phyloP scores from a whole-genome alignment of 2,113 vertebrate genomes.

The Progne subis region DNA sequence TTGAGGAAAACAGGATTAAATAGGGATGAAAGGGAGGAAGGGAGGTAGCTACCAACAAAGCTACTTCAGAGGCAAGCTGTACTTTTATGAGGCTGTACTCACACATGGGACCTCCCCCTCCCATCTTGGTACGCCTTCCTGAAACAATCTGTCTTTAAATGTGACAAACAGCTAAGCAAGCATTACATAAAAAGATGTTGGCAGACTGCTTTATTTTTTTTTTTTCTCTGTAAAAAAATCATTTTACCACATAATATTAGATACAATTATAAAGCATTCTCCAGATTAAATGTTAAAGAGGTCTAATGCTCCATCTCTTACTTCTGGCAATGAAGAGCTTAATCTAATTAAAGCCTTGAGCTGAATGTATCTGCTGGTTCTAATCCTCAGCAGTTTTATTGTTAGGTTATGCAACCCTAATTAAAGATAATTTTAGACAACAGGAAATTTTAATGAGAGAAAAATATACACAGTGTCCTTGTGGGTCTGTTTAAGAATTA shows the following conservation, averaged over 20 bases:
- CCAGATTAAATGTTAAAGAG: conserved; percentile 59
- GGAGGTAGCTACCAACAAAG: background rate
- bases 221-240: background rate
- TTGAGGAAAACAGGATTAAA: background rate
- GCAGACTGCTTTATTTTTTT: background rate
- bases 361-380: conserved; percentile 17
- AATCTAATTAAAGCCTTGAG: conserved; percentile 63
- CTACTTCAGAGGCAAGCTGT: background rate
- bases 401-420: conserved; percentile 61
- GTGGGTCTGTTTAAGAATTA: background rate
- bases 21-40: background rate
- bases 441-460: conserved; percentile 35
- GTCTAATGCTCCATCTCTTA: conserved; percentile 27
- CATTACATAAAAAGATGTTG: background rate
- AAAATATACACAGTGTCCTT: conserved; percentile 27
- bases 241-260: conserved; percentile 33
- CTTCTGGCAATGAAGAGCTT: conserved; percentile 52
- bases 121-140: background rate
- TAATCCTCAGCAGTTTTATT: conserved; percentile 62
- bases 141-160: conserved; percentile 6
- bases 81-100: background rate
- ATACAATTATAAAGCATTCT: conserved; percentile 44
- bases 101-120: rapidly evolving
- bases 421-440: conserved; percentile 67
- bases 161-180: background rate